phyloP scores from a whole-genome alignment of 2,888 invertebrate species.

The Leucozona laternaria region DNA sequence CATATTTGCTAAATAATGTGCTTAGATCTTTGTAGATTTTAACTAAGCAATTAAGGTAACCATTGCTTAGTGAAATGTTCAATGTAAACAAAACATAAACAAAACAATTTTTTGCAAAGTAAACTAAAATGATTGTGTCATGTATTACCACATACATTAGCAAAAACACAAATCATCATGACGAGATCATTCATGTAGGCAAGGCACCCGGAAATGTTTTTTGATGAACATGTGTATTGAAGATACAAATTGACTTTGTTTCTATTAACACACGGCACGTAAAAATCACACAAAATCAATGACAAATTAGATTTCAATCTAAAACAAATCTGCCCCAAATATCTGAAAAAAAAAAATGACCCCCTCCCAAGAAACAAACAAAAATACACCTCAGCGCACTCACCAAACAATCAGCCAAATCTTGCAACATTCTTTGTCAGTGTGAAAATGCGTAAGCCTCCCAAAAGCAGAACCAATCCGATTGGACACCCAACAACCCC shows the following conservation, averaged over 20 bases:
- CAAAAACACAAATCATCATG: too few relatives aligned
- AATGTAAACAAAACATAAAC: too few relatives aligned
- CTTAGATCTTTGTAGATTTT: too few relatives aligned
- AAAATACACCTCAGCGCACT: slow-evolving; percentile 30
- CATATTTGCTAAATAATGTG: too few relatives aligned
- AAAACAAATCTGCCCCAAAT: slow-evolving; percentile 59
- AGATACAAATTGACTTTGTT: not conserved
- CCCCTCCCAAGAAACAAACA: not conserved
- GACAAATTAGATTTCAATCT: slow-evolving; percentile 35
- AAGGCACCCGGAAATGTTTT: too few relatives aligned
- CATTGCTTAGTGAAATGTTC: too few relatives aligned
- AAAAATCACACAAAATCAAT: slow-evolving; percentile 37
- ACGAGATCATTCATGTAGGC: too few relatives aligned
- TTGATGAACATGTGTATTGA: too few relatives aligned
- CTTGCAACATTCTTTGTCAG: slow-evolving; percentile 47
- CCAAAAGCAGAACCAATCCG: slow-evolving; percentile 23
- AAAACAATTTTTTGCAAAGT: too few relatives aligned
- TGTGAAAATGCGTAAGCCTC: slow-evolving; percentile 20
- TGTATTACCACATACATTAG: too few relatives aligned
- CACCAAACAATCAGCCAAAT: slow-evolving; percentile 54
- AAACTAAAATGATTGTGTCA: too few relatives aligned
- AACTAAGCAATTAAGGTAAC: too few relatives aligned
- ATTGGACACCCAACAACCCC: slow-evolving; percentile 39
- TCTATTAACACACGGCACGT: not conserved
- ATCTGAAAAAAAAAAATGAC: slow-evolving; percentile 12